Evolutionary conservation across 1,140 invertebrate genomes (phyloP).

Genomic region (Drosophila micromelanica): DNA sequence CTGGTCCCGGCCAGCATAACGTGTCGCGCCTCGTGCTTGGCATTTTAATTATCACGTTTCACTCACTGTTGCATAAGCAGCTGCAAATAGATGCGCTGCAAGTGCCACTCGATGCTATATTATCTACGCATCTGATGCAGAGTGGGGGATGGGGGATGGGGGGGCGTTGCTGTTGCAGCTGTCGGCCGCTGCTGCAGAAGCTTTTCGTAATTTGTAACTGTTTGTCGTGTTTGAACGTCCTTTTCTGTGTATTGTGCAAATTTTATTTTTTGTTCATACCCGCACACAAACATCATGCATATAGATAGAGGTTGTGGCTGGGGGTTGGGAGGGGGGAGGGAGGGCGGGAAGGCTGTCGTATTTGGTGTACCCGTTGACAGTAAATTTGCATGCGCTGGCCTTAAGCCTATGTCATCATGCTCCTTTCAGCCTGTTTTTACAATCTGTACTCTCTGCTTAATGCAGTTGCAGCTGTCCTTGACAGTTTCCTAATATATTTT

Average conservation of each 20-base stretch:
- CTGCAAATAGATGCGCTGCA: slow-evolving; percentile 19
- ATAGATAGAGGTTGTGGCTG: neutral
- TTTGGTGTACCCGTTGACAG: slow-evolving; percentile 7
- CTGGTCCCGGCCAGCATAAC: slow-evolving; percentile 18
- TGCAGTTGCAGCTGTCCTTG: slow-evolving; percentile 36
- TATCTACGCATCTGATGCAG: slow-evolving; percentile 65
- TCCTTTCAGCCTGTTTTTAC: slow-evolving; percentile 2
- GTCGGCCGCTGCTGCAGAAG: slow-evolving; percentile 14
- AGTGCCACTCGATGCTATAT: slow-evolving; percentile 62
- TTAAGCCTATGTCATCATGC: slow-evolving; percentile 30
- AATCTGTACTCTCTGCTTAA: neutral
- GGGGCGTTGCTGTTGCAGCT: slow-evolving; percentile 12
- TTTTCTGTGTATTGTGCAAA: slow-evolving; percentile 78
- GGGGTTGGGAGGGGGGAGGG: neutral
- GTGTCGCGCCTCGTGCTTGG: slow-evolving; percentile 58
- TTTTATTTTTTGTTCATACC: slow-evolving; percentile 22
- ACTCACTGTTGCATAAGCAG: slow-evolving; percentile 48
- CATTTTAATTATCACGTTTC: slow-evolving; percentile 74
- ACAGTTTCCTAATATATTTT: slow-evolving; percentile 47
- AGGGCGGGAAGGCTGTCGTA: neutral
- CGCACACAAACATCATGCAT: slow-evolving; percentile 1
- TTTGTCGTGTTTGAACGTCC: slow-evolving; percentile 79
- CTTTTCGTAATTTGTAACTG: slow-evolving; percentile 74
- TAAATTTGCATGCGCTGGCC: slow-evolving; percentile 42
- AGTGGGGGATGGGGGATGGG: slow-evolving; percentile 21